Base-by-base conservation (phyloP, 2,888 invertebrate genomes). In the Brachyptera putata region DNA sequence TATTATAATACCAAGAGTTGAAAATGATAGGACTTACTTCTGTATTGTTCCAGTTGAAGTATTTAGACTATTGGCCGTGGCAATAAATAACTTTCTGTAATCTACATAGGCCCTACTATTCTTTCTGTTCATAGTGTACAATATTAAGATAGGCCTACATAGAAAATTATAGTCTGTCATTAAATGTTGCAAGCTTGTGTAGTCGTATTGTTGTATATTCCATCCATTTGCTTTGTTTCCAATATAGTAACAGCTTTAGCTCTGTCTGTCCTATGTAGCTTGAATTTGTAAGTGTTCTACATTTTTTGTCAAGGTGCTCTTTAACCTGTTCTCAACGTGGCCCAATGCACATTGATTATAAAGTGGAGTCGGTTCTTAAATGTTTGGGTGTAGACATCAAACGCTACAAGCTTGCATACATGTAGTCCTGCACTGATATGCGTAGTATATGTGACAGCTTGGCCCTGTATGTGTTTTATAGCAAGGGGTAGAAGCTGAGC, bases 401-500 rank as follows among this genome's bases (percentile, higher is more conserved):
- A 60, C 50, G 64, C 66, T 57, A 55, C 62, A 59, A 62, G 64
- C 58, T 57, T 60, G 56, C 57, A 63, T 58, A 43, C 60, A 43
- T 43, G 43, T 43, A 43, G 43, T 43, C 16, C 34, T 62, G 60
- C 61, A 61, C 61, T 50, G 41, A 39, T 24, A 34, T 34, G 39
- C 39, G 61, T 64, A 63, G 61, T 22, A n/a, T n/a, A n/a, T 59
- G 63, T 64, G 63, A 61, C 61, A 57, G 61, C 43, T 30, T 61
- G 56, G 48, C 56, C 61, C 62, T 61, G 58, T 64, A 58, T 65
- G 61, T 65, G 61, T 63, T 63, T 46, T 63, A 63, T 63, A 63
- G 63, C 65, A 65, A 62, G 65, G 65, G 58, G 60, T 63, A 63
- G 65, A 65, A 57, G 63, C 63, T 55, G 65, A 65, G 56, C 65